Percentiles rank a stretch among this genome's conserved stretches.
These are phyloP conservation scores for Styela plicata DNA, from an alignment of 23 tunicate species.

Conservation along the genomic window DNA sequence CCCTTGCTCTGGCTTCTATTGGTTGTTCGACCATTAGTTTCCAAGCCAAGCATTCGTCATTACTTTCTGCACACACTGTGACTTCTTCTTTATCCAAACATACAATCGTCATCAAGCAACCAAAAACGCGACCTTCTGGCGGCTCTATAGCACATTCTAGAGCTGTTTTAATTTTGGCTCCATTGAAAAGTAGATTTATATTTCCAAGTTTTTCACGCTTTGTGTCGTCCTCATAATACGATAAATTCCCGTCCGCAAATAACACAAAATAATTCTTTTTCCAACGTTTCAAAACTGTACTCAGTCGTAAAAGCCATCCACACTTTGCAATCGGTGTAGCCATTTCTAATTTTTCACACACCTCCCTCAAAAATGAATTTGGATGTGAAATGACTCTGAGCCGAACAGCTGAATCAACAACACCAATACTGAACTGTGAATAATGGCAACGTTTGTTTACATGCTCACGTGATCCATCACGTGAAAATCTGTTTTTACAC, in stretches of 20 bases:
- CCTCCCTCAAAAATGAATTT: too few relatives aligned
- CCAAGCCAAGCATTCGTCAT: constrained; percentile 80
- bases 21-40: constrained; percentile 73
- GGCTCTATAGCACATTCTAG: constrained; percentile 75
- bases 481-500: not conserved
- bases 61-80: constrained; percentile 45
- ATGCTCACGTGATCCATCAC: not conserved
- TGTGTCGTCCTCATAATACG: constrained; percentile 61
- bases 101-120: constrained; percentile 57
- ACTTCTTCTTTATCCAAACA: constrained; percentile 29
- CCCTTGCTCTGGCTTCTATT: constrained; percentile 34
- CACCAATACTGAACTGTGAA: too few relatives aligned
- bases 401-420: too few relatives aligned
- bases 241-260: constrained; percentile 71
- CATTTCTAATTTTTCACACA: too few relatives aligned
- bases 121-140: constrained; percentile 55
- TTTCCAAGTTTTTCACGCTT: constrained; percentile 63
- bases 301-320: constrained; percentile 51
- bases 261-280: constrained; percentile 73
- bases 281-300: constrained; percentile 73
- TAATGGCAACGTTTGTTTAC: not conserved
- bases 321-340: constrained; percentile 41
- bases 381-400: too few relatives aligned
- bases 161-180: constrained; percentile 59
- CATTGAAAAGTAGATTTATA: constrained; percentile 40